Conservation (phyloP, 1,140 invertebrate genomes). For the Pachyrhynchus sulphureomaculatus region DNA sequence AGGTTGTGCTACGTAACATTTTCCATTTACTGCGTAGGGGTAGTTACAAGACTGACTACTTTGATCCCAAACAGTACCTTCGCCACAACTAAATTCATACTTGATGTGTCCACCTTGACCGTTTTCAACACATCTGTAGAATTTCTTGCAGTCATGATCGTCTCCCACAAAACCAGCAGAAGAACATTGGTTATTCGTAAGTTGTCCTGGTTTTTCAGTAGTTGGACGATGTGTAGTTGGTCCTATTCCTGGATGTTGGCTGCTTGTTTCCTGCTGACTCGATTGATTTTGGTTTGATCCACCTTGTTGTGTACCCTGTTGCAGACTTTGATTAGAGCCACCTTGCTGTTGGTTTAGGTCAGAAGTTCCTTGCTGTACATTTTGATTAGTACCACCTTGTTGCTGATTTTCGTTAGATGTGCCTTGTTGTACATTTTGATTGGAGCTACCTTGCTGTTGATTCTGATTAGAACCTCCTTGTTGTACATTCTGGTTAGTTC, state of each 20-base stretch:
- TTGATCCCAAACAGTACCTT: slow-evolving; percentile 65
- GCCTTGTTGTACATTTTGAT: neutral
- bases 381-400: neutral
- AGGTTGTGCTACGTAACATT: slow-evolving; percentile 23
- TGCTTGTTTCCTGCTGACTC: too few relatives aligned
- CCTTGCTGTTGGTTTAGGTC: neutral
- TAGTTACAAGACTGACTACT: slow-evolving; percentile 62
- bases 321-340: neutral
- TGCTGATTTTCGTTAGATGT: neutral
- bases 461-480: slow-evolving; percentile 5
- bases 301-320: slow-evolving; percentile 33
- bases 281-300: slow-evolving; percentile 58
- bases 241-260: too few relatives aligned
- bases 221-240: neutral
- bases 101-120: slow-evolving; percentile 55
- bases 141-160: slow-evolving; percentile 64
- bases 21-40: slow-evolving; percentile 49
- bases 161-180: slow-evolving; percentile 51
- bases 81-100: slow-evolving; percentile 64
- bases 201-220: slow-evolving; percentile 24
- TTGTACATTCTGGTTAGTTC: slow-evolving; percentile 3
- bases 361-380: slow-evolving; percentile 1
- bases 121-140: slow-evolving; percentile 66
- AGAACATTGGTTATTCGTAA: slow-evolving; percentile 25
- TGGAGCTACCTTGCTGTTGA: slow-evolving; percentile 17